phyloP scores from a whole-genome alignment of 2,888 invertebrate genomes.

The Strigamia maritima region DNA sequence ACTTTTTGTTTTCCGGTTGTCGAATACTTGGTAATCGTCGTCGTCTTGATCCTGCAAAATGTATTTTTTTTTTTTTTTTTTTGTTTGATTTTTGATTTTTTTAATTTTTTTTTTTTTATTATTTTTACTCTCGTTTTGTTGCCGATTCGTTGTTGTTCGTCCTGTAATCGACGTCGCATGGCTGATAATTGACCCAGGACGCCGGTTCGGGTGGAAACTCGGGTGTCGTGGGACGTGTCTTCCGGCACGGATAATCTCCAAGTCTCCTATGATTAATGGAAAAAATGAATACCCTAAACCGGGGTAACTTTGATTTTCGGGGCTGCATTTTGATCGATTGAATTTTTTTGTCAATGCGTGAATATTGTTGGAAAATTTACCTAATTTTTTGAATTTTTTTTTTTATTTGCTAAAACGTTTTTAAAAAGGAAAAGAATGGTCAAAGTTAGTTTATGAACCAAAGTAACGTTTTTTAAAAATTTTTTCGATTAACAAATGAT shows the following conservation, averaged over 20 bases:
- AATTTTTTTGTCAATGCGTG: no score
- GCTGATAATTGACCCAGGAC: conserved; percentile 40
- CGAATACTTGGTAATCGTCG: neutral
- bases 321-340: no score
- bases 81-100: neutral
- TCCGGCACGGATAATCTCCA: no score
- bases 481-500: no score
- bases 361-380: no score
- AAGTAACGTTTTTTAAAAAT: no score
- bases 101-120: neutral
- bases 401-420: no score
- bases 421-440: no score
- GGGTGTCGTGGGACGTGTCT: neutral
- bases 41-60: neutral
- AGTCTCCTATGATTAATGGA: no score
- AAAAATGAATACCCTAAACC: neutral
- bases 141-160: conserved; percentile 37
- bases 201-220: conserved; percentile 22
- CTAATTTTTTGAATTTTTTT: no score
- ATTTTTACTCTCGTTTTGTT: neutral
- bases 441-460: no score
- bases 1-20: neutral
- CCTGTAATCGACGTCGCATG: conserved; percentile 41
- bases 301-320: no score
- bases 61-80: neutral